Percentiles rank a stretch among this genome's conserved stretches.
These are phyloP conservation scores for Anarrhichthys ocellatus DNA, from an alignment of 2,113 vertebrate genomes.

Conservation along the genomic window DNA sequence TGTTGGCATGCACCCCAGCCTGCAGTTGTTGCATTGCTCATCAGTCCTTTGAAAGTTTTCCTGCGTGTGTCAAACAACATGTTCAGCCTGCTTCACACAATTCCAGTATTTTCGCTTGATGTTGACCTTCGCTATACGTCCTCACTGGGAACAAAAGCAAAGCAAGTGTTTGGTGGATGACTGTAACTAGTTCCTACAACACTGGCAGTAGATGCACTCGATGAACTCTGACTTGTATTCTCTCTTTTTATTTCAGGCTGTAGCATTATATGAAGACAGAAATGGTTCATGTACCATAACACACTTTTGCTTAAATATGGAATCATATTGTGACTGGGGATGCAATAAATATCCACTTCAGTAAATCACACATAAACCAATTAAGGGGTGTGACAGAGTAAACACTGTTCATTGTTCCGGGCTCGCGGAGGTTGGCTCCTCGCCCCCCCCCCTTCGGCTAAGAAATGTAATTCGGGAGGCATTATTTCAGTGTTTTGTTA, in stretches of 20 bases:
- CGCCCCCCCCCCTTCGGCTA: neutral
- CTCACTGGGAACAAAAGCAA: neutral
- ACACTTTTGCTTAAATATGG: constrained; percentile 32
- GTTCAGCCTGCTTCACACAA: neutral
- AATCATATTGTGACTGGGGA: constrained; percentile 12
- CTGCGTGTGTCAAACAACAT: neutral
- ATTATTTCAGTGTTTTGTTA: constrained; percentile 70
- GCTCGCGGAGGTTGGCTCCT: neutral
- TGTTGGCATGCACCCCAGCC: neutral
- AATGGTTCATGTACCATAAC: constrained; percentile 20
- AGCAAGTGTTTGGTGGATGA: neutral
- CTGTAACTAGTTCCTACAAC: neutral
- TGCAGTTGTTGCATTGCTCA: neutral
- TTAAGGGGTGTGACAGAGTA: constrained; percentile 56
- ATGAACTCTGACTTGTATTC: constrained; percentile 3
- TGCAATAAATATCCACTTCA: constrained; percentile 51
- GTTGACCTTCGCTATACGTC: neutral
- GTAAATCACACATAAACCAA: constrained; percentile 71
- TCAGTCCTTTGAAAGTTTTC: neutral
- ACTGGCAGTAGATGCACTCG: neutral
- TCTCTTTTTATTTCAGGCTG: constrained; percentile 34
- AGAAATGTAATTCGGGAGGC: constrained; percentile 56
- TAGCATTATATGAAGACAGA: constrained; percentile 40
- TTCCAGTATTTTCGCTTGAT: neutral
- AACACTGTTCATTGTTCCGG: constrained; percentile 16